Evolutionary conservation across 92 coral and sea anemone genomes (phyloP).

Genomic region (Palythoa caribaeorum): DNA sequence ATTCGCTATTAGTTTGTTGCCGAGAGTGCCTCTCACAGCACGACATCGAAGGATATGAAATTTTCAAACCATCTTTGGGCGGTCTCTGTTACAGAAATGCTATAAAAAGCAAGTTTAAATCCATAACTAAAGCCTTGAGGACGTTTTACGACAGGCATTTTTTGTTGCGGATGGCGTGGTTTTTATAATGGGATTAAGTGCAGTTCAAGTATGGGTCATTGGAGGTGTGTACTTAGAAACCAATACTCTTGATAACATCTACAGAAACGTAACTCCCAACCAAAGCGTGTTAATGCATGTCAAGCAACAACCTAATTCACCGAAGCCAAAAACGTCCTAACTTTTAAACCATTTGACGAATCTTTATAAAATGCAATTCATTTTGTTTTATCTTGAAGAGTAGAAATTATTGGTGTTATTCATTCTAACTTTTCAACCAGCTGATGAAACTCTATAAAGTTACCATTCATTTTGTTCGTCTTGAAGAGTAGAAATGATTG

Average conservation of each 20-base stretch:
- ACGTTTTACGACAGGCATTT: background rate
- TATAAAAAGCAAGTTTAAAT: background rate
- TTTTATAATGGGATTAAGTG: background rate
- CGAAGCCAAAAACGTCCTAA: no score
- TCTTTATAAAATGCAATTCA: no score
- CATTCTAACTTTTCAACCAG: no score
- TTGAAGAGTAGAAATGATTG: no score
- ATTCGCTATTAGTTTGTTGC: background rate
- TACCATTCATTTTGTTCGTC: no score
- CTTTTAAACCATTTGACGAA: no score
- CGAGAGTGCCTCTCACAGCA: background rate
- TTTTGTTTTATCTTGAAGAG: no score
- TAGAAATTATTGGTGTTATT: no score
- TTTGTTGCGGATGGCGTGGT: constrained; percentile 10
- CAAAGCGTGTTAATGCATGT: no score
- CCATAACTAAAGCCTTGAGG: background rate
- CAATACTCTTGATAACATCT: background rate
- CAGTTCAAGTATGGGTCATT: background rate
- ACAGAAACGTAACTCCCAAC: background rate
- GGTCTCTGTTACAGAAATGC: background rate
- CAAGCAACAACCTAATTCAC: no score
- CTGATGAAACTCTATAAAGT: no score
- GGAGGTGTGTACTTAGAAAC: background rate
- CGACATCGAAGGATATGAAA: background rate
- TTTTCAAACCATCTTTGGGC: background rate